Evolutionary conservation across 2,888 invertebrate species (phyloP).

Genomic region (Galeruca laticollis): DNA sequence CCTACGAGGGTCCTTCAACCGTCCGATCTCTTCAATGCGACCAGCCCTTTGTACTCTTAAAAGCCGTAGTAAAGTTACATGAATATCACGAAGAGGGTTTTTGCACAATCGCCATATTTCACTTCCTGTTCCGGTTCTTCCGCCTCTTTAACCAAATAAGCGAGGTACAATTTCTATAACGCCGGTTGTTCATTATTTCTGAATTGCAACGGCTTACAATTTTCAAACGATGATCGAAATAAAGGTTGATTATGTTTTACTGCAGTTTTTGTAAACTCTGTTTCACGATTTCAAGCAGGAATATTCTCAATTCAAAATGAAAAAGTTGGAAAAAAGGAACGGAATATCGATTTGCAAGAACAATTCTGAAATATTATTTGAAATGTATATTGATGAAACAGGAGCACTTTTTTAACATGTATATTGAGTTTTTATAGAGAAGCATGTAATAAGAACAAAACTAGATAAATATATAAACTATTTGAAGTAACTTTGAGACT

Average conservation of each 20-base stretch:
- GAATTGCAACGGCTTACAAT: not conserved
- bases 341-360: too few relatives aligned
- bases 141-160: conserved; percentile 41
- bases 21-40: conserved; percentile 49
- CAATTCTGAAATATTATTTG: too few relatives aligned
- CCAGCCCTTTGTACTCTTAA: conserved; percentile 49
- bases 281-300: too few relatives aligned
- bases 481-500: too few relatives aligned
- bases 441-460: too few relatives aligned
- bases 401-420: too few relatives aligned
- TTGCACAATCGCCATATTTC: conserved; percentile 53
- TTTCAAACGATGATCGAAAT: not conserved
- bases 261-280: not conserved
- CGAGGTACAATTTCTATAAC: not conserved
- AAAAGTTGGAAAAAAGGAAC: too few relatives aligned
- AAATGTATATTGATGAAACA: too few relatives aligned
- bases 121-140: conserved; percentile 50
- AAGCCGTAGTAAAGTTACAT: conserved; percentile 49
- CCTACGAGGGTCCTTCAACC: conserved; percentile 47
- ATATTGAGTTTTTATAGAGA: too few relatives aligned
- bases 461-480: too few relatives aligned
- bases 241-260: not conserved
- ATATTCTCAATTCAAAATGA: too few relatives aligned
- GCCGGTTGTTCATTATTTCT: not conserved
- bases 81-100: conserved; percentile 50